Base-by-base conservation (phyloP, 1,140 invertebrate species). In the Macrotrachela quadricornifera region DNA sequence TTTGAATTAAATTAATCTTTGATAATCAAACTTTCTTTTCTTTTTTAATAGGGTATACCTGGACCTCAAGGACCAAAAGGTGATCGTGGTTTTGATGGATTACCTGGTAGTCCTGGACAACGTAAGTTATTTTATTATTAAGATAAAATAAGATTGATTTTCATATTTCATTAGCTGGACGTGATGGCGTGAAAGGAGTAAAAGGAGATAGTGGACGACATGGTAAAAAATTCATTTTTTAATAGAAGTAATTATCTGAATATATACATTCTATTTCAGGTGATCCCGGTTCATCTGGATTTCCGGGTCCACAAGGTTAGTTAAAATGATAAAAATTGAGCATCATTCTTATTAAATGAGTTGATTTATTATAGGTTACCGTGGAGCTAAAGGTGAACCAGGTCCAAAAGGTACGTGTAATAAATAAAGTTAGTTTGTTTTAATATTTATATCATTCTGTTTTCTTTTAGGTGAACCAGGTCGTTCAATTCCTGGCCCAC, bases 121-220 rank as follows among this genome's bases (percentile, higher is more conserved):
- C 45, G 21, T 30, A 30, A 30, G 21, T 30, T n/a, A 8, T 30
- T 30, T 30, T 30, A 8, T 30, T 4, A 30, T 30, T 4, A 30
- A 30, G 8, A 30, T 30, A 30, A 4, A 30, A 30, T 30, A 30
- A 4, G 21, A 30, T 4, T 30, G 21, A 30, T 43, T 46, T 50
- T 55, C 15, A 17, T 38, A 39, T 37, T 49, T 46, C 39, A 36
- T 56, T 58, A 43, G 50, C 55, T 41, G 60, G 60, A 36, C 58
- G 57, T 50, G 18, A 43, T 13, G 43, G 46, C 12, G n/a, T 46
- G 36, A 46, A 45, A 43, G 56, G 58, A 46, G 21, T 4, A 53
- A 58, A 47, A 46, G 58, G 58, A 40, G 43, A 49, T 49, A 42
- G 47, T 21, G 82, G 83, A 50, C 68, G 74, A 43, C 74, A 79